Evolutionary conservation across 2,888 invertebrate species (phyloP).

Genomic region (Empis livida): DNA sequence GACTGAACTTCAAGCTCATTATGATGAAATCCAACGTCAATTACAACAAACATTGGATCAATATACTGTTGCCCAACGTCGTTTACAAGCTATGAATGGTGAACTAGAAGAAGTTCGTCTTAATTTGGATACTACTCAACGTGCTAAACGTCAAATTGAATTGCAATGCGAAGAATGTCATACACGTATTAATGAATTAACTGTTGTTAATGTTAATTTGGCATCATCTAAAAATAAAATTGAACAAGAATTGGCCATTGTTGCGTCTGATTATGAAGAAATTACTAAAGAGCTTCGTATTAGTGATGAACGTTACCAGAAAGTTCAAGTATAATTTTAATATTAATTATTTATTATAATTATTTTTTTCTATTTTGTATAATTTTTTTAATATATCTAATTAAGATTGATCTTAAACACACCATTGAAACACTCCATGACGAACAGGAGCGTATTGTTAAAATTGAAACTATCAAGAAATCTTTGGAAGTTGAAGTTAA

Average conservation of each 20-base stretch:
- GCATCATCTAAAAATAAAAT: slow-evolving; percentile 88
- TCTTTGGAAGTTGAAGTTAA: slow-evolving; percentile 95
- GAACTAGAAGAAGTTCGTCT: slow-evolving; percentile 94
- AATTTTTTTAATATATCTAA: background rate
- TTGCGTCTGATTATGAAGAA: slow-evolving; percentile 96
- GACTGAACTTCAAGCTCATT: slow-evolving; percentile 85
- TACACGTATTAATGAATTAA: slow-evolving; percentile 87
- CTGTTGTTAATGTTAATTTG: slow-evolving; percentile 89
- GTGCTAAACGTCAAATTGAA: slow-evolving; percentile 84
- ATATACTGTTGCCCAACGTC: slow-evolving; percentile 79
- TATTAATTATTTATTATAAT: background rate
- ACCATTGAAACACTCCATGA: slow-evolving; percentile 88
- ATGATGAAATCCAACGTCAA: slow-evolving; percentile 93
- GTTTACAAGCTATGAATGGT: slow-evolving; percentile 79
- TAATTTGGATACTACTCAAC: slow-evolving; percentile 83
- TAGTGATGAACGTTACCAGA: slow-evolving; percentile 89
- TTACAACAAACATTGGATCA: slow-evolving; percentile 91
- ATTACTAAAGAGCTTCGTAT: slow-evolving; percentile 90
- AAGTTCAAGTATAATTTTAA: slow-evolving; percentile 48
- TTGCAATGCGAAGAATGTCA: slow-evolving; percentile 81
- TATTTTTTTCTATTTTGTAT: slow-evolving; percentile 9
- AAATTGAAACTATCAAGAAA: slow-evolving; percentile 96
- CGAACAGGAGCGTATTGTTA: slow-evolving; percentile 92
- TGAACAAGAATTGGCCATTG: slow-evolving; percentile 82
- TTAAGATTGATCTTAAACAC: slow-evolving; percentile 78